A percentile compares a stretch with the other conserved stretches of the same genome.
Evolutionary conservation across 1,140 invertebrate genomes (phyloP).

Genomic region (Caerostris extrusa): DNA sequence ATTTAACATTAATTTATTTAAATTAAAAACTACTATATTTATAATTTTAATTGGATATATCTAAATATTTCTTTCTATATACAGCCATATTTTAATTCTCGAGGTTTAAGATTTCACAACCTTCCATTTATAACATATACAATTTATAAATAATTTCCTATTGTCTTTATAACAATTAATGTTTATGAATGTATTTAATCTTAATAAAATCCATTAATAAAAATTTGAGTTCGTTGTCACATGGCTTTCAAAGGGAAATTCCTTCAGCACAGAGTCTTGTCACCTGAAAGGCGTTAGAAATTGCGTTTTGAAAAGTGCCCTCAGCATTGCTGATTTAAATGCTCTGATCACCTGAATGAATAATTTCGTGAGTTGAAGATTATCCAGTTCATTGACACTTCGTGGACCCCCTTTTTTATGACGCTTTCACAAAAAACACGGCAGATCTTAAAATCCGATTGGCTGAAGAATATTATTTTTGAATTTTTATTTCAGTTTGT

Average conservation of each 20-base stretch:
- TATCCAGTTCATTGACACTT: neutral
- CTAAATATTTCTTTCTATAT: too few relatives aligned
- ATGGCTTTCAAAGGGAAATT: neutral
- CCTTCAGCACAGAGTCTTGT: neutral
- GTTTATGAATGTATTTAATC: too few relatives aligned
- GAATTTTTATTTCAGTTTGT: neutral
- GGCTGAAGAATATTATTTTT: neutral
- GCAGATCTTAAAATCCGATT: neutral
- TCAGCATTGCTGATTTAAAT: neutral
- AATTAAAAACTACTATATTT: too few relatives aligned
- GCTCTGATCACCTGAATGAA: neutral
- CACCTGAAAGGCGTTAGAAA: neutral
- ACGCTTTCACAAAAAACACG: neutral
- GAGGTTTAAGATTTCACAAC: too few relatives aligned
- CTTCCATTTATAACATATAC: too few relatives aligned
- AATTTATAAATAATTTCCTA: too few relatives aligned
- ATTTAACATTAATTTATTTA: too few relatives aligned
- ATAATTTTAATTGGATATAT: too few relatives aligned
- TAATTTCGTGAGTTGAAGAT: slow-evolving; percentile 48
- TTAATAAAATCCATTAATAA: too few relatives aligned
- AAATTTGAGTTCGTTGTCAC: too few relatives aligned
- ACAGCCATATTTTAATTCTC: too few relatives aligned
- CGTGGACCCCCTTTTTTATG: neutral
- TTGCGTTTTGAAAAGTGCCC: neutral
- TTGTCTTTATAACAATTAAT: too few relatives aligned